Evolutionary conservation across 2,113 vertebrate genomes (phyloP).

Genomic region (Turnix velox): DNA sequence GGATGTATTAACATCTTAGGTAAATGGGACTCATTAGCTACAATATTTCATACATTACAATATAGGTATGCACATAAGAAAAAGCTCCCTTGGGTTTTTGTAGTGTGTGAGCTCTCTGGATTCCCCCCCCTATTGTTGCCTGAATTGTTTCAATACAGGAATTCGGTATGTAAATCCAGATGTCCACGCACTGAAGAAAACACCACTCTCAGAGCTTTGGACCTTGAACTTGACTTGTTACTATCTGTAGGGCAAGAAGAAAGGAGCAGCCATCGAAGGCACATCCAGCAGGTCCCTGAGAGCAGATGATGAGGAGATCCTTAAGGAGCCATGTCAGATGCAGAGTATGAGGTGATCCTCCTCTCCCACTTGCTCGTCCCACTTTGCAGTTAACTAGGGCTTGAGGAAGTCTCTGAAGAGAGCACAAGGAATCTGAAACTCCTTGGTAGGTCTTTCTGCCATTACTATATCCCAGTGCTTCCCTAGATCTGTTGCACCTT

Average conservation of each 20-base stretch:
- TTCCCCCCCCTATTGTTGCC: background rate
- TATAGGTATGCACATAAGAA: slow-evolving; percentile 35
- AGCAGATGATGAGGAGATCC: rapidly evolving
- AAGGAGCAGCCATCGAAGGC: rapidly evolving
- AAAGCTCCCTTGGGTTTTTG: slow-evolving; percentile 30
- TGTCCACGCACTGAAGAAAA: background rate
- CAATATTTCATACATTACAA: slow-evolving; percentile 46
- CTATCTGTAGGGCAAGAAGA: background rate
- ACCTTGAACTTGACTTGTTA: background rate
- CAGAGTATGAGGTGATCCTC: background rate
- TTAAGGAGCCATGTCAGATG: background rate
- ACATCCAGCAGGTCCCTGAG: background rate
- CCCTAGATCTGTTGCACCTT: background rate
- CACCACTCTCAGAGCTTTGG: background rate
- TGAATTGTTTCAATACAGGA: background rate
- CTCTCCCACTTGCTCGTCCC: background rate
- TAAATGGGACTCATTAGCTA: slow-evolving; percentile 52
- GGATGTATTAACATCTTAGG: slow-evolving; percentile 46
- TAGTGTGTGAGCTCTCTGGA: background rate
- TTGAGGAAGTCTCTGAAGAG: background rate
- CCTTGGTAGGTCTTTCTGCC: background rate
- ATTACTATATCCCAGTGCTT: background rate
- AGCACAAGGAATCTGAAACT: background rate
- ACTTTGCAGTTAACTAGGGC: background rate
- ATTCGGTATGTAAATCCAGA: background rate